Percentiles rank a stretch among this genome's conserved stretches.
Conservation (phyloP, 2,797 vertebrate species). For the Huso huso region DNA sequence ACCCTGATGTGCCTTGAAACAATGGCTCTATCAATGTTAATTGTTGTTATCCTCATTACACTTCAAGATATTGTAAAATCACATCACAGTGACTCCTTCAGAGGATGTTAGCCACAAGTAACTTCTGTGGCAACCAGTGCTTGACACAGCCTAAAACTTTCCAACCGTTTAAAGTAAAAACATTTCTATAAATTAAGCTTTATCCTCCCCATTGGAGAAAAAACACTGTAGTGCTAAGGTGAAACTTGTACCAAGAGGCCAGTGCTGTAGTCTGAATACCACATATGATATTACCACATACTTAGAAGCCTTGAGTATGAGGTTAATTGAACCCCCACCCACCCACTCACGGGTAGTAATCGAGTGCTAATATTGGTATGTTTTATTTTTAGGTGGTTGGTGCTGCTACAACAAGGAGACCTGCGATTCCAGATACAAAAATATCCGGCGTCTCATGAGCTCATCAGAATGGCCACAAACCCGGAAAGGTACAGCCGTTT, state of each 20-base stretch:
- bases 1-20: no score
- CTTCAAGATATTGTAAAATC: background rate
- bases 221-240: conserved; percentile 9
- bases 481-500: conserved; percentile 50
- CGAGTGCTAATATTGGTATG: conserved; percentile 41
- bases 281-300: conserved; percentile 11
- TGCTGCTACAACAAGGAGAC: conserved; percentile 74
- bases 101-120: no score
- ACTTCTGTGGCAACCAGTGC: no score
- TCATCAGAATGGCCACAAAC: conserved; percentile 62
- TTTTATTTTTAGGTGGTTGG: conserved; percentile 65
- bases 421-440: conserved; percentile 71
- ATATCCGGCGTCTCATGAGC: conserved; percentile 69
- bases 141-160: no score
- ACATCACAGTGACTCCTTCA: no score
- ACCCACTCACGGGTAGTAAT: conserved; percentile 35
- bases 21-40: no score
- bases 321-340: conserved; percentile 12
- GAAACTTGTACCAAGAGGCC: conserved; percentile 13
- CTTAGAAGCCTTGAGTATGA: conserved; percentile 1
- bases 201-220: conserved; percentile 28
- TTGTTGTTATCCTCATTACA: background rate
- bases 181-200: no score
- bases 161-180: no score
- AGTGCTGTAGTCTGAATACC: conserved; percentile 21